Percentiles rank a stretch among this genome's conserved stretches.
phyloP scores from a whole-genome alignment of 2,888 invertebrate genomes.

The Polyploca ridens region DNA sequence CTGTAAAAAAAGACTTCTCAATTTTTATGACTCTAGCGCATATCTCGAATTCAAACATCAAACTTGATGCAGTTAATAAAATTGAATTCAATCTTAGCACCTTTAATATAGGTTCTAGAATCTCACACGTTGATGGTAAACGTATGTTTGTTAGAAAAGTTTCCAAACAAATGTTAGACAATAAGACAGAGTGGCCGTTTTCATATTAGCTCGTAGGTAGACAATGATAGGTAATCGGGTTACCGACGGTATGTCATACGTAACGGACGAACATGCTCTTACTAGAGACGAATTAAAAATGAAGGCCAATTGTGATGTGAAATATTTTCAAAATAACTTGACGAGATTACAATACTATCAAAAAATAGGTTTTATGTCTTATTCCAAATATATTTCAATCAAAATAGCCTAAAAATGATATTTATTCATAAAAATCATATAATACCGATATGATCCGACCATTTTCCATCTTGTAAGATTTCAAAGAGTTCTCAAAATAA shows the following conservation, averaged over 20 bases:
- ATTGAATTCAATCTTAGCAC: slow-evolving; percentile 14
- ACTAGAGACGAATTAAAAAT: not conserved
- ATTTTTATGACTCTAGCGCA: slow-evolving; percentile 29
- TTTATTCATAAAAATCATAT: no score
- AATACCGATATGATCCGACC: no score
- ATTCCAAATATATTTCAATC: no score
- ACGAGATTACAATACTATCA: no score
- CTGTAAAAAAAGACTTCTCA: no score
- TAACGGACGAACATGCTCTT: not conserved
- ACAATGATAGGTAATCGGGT: slow-evolving; percentile 45
- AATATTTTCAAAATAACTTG: no score
- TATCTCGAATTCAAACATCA: slow-evolving; percentile 38
- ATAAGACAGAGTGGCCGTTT: slow-evolving; percentile 48
- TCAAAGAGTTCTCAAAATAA: no score
- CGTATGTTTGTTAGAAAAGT: slow-evolving; percentile 34
- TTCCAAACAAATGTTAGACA: slow-evolving; percentile 68
- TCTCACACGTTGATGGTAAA: not conserved
- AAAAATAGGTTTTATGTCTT: no score
- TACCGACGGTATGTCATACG: slow-evolving; percentile 33
- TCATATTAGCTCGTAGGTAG: slow-evolving; percentile 20
- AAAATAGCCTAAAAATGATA: no score
- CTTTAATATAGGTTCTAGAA: not conserved
- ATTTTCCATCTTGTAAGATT: no score
- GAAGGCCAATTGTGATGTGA: not conserved
- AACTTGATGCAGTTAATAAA: slow-evolving; percentile 3